Conservation (phyloP, 2,888 invertebrate species). For the Cheiracanthium punctorium region DNA sequence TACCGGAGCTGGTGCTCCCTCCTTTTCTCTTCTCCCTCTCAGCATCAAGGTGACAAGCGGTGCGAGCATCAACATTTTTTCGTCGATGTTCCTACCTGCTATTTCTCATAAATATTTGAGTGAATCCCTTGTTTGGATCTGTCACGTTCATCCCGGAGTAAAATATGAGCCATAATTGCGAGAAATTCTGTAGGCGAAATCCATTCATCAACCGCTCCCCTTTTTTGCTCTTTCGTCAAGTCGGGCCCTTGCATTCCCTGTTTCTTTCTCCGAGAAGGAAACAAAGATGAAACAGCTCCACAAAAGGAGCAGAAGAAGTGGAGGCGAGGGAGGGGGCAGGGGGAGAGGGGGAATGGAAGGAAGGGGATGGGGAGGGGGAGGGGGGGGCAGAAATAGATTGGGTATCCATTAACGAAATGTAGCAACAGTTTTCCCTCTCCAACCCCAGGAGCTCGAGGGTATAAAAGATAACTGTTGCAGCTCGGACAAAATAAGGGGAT, state of each 20-base stretch:
- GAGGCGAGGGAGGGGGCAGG: constrained; percentile 2
- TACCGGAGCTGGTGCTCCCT: too few relatives aligned
- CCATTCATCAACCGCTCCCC: constrained; percentile 62
- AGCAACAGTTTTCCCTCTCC: constrained; percentile 17
- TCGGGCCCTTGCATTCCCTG: constrained; percentile 27
- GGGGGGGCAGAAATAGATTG: constrained; percentile 27
- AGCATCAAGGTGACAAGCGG: background rate
- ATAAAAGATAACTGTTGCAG: constrained; percentile 18
- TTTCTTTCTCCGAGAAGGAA: background rate
- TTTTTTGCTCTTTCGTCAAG: constrained; percentile 58
- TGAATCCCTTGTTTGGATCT: constrained; percentile 27
- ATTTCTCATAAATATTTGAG: constrained; percentile 17
- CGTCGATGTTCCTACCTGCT: background rate
- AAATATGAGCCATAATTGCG: constrained; percentile 69
- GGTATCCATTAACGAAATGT: constrained; percentile 17
- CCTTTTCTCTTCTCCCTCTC: too few relatives aligned
- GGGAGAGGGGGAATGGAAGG: background rate
- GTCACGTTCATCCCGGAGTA: constrained; percentile 65
- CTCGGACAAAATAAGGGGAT: constrained; percentile 37
- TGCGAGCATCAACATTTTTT: background rate
- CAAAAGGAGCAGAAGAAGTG: background rate
- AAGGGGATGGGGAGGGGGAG: background rate
- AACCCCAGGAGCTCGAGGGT: constrained; percentile 47
- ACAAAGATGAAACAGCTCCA: constrained; percentile 6
- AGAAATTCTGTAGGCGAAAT: constrained; percentile 47